Base-by-base conservation (phyloP, 2,888 invertebrate genomes). In the Sisyra terminalis region DNA sequence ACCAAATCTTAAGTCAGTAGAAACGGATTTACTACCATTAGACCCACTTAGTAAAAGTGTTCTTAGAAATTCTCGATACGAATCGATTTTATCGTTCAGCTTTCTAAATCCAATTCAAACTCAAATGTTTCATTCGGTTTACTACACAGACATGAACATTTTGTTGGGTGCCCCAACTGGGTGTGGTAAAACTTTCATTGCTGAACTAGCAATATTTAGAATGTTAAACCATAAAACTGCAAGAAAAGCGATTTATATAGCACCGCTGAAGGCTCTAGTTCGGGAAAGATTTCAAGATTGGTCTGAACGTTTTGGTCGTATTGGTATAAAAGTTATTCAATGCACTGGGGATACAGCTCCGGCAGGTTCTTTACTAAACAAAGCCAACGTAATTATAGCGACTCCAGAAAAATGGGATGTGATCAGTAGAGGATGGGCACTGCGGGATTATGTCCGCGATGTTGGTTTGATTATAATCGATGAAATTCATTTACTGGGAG, bases 361-460 rank as follows among this genome's bases (percentile, higher is more conserved):
- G 0, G 89, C 90, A 56, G 75, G 84, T 43, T 67, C 77, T 45
- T 81, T 89, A 0, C 89, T 99, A 45, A 73, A 78, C 1, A 73
- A 65, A 40, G 82, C 94, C 0, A 82, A 88, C 58, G 79, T 99
- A 1, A 97, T 99, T 50, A 92, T 99, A 1, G 98, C 98, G 0
- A 99, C 98, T 0, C 98, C 98, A 0, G 98, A 99, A 64, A 99
- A 99, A 61, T 99, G 98, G 98, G 98, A 99, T 63, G 97, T 97
- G 42, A 89, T 99, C 55, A 94, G 93, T 63, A 75, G 97, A 46
- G 92, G 90, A 47, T 99, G 97, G 97, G 93, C 96, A 57, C 94
- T 90, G 0, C 73, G 98, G 51, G 82, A 80, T 59, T 99, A 97
- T 55, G 97, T 99, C 0, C 75, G 78, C 44, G 76, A 88, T 53